Evolutionary conservation across 2,113 vertebrate species (phyloP).

Genomic region (Struthidea cinerea): DNA sequence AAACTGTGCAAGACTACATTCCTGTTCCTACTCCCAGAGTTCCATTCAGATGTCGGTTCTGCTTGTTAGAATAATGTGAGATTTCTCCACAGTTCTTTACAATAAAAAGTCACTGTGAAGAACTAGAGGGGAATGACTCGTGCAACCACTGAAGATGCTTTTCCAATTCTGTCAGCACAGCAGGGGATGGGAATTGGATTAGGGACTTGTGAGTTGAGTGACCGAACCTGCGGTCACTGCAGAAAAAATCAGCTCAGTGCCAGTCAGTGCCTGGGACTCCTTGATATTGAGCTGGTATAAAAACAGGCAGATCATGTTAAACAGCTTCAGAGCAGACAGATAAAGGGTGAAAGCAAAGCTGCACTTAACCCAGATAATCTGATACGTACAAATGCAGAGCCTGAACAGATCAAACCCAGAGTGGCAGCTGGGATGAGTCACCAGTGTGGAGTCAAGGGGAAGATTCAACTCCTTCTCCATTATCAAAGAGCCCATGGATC

Average conservation of each 20-base stretch:
- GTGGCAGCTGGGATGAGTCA: neutral
- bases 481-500: neutral
- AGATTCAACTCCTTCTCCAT: neutral
- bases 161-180: neutral
- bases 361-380: neutral
- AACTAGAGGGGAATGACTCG: neutral
- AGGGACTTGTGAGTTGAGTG: neutral
- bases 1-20: neutral
- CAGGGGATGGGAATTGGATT: neutral
- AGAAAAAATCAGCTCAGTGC: neutral
- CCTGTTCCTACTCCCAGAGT: neutral
- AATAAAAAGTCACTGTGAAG: neutral
- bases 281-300: neutral
- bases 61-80: neutral
- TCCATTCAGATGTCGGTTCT: neutral
- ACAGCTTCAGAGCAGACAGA: neutral
- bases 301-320: constrained; percentile 4
- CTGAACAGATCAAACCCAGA: neutral
- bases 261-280: neutral
- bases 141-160: neutral
- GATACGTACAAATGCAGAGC: neutral
- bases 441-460: neutral
- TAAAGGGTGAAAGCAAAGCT: neutral
- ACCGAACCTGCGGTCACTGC: neutral
- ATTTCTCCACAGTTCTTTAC: neutral